Percentiles rank a stretch among this genome's conserved stretches.
Conservation (phyloP, 2,113 vertebrate species). For the Catagonus wagneri region DNA sequence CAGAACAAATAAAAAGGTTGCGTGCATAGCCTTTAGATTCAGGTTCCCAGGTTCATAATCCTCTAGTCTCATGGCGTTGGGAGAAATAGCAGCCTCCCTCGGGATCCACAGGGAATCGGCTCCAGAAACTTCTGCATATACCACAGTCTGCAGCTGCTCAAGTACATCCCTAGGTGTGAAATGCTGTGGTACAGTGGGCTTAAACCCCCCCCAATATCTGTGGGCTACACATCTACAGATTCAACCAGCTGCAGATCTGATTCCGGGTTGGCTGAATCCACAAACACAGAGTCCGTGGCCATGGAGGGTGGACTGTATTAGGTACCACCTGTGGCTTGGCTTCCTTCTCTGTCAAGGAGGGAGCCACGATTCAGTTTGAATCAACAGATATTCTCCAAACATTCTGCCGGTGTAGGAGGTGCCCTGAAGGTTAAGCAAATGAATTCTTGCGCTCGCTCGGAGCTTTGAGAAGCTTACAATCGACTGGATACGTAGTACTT, state of each 20-base stretch:
- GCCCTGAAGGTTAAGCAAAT: background rate
- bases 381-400: background rate
- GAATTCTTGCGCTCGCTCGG: no score
- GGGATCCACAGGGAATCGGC: background rate
- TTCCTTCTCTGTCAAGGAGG: no score
- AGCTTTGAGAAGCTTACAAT: background rate
- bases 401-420: background rate
- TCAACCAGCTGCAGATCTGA: background rate
- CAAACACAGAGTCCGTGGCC: background rate
- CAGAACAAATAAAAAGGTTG: background rate
- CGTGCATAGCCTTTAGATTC: background rate
- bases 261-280: background rate
- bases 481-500: fast-evolving
- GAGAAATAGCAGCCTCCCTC: background rate
- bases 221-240: background rate
- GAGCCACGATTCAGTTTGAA: background rate
- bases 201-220: background rate
- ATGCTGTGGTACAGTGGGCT: fast-evolving
- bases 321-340: background rate
- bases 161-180: fast-evolving
- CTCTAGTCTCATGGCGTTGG: fast-evolving
- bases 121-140: fast-evolving
- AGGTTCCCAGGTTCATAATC: background rate
- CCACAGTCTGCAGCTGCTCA: background rate
- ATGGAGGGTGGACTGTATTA: background rate